A percentile compares a stretch with the other conserved stretches of the same genome.
Conservation (phyloP, 2,797 vertebrate species). For the Spea hammondii region DNA sequence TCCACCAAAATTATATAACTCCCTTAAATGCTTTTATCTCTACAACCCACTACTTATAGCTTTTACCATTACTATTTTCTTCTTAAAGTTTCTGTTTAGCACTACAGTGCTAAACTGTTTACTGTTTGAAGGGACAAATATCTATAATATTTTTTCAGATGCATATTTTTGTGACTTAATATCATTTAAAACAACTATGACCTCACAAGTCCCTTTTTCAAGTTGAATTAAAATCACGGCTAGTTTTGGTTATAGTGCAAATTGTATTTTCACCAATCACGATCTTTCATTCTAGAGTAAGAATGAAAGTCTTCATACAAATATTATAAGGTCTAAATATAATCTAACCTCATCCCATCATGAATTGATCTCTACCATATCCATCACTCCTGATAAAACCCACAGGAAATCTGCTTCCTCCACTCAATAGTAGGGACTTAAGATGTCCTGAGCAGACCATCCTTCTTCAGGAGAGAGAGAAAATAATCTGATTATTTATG, state of each 20-base stretch:
- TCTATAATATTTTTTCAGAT: background rate
- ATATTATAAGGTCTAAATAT: conserved; percentile 51
- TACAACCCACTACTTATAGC: too few species aligned
- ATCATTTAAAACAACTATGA: background rate
- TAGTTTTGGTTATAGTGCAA: background rate
- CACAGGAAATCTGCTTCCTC: conserved; percentile 51
- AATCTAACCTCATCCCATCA: conserved; percentile 53
- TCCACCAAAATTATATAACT: too few species aligned
- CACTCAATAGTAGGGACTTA: conserved; percentile 45
- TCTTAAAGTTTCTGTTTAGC: too few species aligned
- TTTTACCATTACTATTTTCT: too few species aligned
- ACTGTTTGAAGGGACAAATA: background rate
- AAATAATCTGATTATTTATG: conserved; percentile 54
- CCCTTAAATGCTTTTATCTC: too few species aligned
- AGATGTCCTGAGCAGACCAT: conserved; percentile 51
- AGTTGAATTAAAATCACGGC: conserved; percentile 9
- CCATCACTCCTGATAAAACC: conserved; percentile 49
- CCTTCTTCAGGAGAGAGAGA: conserved; percentile 45
- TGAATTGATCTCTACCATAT: conserved; percentile 45
- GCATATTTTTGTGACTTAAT: background rate
- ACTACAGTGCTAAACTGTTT: background rate
- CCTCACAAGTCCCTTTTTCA: background rate
- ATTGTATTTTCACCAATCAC: conserved; percentile 3
- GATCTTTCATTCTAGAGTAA: conserved; percentile 21
- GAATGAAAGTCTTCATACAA: conserved; percentile 30